phyloP scores from a whole-genome alignment of 2,888 invertebrate genomes.

The Chrysopilus asiliformis region DNA sequence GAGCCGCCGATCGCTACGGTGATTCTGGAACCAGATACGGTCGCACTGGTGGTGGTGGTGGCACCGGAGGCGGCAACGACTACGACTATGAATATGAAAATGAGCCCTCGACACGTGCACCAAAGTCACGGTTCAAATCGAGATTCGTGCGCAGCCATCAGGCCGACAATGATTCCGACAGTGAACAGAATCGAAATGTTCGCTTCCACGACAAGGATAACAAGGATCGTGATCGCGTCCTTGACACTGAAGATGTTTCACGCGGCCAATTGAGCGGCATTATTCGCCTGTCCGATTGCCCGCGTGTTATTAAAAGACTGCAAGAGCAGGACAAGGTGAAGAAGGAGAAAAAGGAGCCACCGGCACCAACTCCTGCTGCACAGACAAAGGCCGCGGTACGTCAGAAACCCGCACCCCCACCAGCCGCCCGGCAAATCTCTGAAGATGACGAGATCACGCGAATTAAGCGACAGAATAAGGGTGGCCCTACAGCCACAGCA shows the following conservation, averaged over 20 bases:
- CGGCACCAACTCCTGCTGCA: constrained; percentile 41
- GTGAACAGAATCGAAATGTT: constrained; percentile 49
- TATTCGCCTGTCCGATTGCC: constrained; percentile 72
- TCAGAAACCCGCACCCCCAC: constrained; percentile 37
- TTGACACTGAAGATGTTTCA: constrained; percentile 82
- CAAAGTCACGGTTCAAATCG: constrained; percentile 56
- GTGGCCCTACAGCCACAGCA: constrained; percentile 43
- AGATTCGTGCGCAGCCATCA: constrained; percentile 53
- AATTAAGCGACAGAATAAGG: constrained; percentile 77
- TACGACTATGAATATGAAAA: constrained; percentile 58
- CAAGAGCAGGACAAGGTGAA: constrained; percentile 65
- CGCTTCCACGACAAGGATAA: constrained; percentile 50
- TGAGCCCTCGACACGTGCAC: constrained; percentile 45
- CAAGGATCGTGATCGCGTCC: constrained; percentile 57
- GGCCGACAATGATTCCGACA: constrained; percentile 64
- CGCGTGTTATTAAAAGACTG: constrained; percentile 77
- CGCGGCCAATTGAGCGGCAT: constrained; percentile 79
- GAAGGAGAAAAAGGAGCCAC: constrained; percentile 61
- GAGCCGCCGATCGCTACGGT: constrained; percentile 38
- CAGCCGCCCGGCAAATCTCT: constrained; percentile 65
- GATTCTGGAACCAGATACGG: constrained; percentile 35
- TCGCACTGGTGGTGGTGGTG: constrained; percentile 28
- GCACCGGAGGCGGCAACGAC: constrained; percentile 39
- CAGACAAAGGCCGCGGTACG: constrained; percentile 42
- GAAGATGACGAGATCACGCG: constrained; percentile 83